Conservation (phyloP, 1,140 invertebrate genomes). For the Hycleus phaleratus region DNA sequence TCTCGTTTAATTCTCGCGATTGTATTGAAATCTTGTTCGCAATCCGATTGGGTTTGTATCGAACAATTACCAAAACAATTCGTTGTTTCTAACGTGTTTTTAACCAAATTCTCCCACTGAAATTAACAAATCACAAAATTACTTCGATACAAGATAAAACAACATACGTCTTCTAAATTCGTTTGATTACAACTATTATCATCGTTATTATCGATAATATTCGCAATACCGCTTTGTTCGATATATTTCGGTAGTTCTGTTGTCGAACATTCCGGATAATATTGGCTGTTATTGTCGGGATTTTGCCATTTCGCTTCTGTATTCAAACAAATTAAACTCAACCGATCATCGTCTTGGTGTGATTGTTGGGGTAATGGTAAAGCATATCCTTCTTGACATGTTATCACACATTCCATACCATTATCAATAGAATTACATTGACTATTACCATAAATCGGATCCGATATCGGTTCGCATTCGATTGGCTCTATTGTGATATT, state of each 20-base stretch:
- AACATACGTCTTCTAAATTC: too few relatives aligned
- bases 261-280: slow-evolving; percentile 47
- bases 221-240: slow-evolving; percentile 21
- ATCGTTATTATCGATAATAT: too few relatives aligned
- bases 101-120: slow-evolving; percentile 27
- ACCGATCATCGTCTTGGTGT: slow-evolving; percentile 32
- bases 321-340: slow-evolving; percentile 31
- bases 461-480: slow-evolving; percentile 47
- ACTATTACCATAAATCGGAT: slow-evolving; percentile 48
- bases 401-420: slow-evolving; percentile 48
- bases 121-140: slow-evolving; percentile 10
- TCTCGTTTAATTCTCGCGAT: slow-evolving; percentile 26
- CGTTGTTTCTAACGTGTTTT: slow-evolving; percentile 16
- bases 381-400: slow-evolving; percentile 54
- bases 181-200: too few relatives aligned
- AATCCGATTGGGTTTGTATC: slow-evolving; percentile 35
- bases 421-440: slow-evolving; percentile 46
- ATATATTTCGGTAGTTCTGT: slow-evolving; percentile 27
- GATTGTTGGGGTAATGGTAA: slow-evolving; percentile 38
- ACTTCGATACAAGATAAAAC: too few relatives aligned
- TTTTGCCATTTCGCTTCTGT: slow-evolving; percentile 36
- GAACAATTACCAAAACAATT: slow-evolving; percentile 25
- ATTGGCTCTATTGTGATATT: slow-evolving; percentile 58
- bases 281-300: slow-evolving; percentile 28
- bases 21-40: slow-evolving; percentile 33